A percentile compares a stretch with the other conserved stretches of the same genome.
Evolutionary conservation across 2,113 vertebrate species (phyloP).

Genomic region (Chunga burmeisteri): DNA sequence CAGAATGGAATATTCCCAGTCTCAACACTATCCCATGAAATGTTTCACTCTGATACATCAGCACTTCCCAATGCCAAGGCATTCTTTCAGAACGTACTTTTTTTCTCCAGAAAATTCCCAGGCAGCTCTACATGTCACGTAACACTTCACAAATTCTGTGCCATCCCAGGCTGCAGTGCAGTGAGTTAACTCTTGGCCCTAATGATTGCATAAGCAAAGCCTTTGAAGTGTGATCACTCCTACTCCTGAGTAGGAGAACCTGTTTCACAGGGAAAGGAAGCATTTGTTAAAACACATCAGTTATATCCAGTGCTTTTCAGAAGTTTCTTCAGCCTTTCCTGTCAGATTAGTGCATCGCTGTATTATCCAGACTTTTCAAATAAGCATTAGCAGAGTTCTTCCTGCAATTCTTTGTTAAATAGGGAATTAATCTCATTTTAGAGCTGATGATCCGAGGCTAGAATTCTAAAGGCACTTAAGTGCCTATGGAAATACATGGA

Average conservation of each 20-base stretch:
- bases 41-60: not conserved
- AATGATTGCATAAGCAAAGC: not conserved
- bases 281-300: not conserved
- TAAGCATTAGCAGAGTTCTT: not conserved
- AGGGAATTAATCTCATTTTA: not conserved
- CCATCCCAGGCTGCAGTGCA: not conserved
- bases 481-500: not conserved
- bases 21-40: not conserved
- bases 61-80: not conserved
- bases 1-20: not conserved
- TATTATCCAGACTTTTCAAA: not conserved
- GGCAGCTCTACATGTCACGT: not conserved
- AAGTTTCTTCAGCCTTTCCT: not conserved
- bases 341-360: not conserved
- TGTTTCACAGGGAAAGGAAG: not conserved
- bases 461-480: not conserved
- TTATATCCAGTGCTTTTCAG: not conserved
- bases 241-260: conserved; percentile 11
- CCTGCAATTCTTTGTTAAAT: not conserved
- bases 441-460: not conserved
- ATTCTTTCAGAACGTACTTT: not conserved
- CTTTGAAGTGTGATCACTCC: not conserved
- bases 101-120: not conserved
- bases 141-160: not conserved
- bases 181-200: not conserved